Percentiles rank a stretch among this genome's conserved stretches.
Evolutionary conservation across 2,888 invertebrate species (phyloP).

Genomic region (Schrankia costaestrigalis): DNA sequence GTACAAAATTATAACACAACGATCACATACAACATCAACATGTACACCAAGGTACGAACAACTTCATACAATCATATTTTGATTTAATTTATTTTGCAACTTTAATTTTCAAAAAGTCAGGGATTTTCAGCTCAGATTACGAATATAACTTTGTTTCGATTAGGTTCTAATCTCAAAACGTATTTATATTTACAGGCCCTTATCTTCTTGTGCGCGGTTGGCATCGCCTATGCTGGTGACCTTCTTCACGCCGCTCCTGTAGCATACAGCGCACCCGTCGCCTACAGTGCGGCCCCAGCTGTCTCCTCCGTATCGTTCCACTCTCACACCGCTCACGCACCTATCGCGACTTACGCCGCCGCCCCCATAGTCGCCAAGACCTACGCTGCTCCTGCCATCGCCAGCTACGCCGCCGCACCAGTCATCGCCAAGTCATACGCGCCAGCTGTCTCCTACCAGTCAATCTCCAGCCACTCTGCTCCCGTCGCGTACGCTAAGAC

Average conservation of each 20-base stretch:
- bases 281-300: no score
- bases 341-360: conserved; percentile 44
- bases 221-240: conserved; percentile 82
- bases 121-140: background rate
- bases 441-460: conserved; percentile 46
- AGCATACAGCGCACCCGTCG: conserved; percentile 57
- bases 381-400: conserved; percentile 45
- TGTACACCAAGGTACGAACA: conserved; percentile 68
- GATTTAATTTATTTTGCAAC: background rate
- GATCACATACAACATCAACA: conserved; percentile 60
- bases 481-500: conserved; percentile 28
- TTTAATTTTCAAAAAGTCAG: background rate
- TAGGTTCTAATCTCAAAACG: background rate
- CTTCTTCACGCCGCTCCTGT: conserved; percentile 59
- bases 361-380: conserved; percentile 32
- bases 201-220: conserved; percentile 79
- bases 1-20: conserved; percentile 60
- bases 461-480: conserved; percentile 23
- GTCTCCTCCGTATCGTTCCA: no score
- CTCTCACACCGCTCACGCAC: no score
- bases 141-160: background rate
- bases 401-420: conserved; percentile 49
- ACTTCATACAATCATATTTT: conserved; percentile 1
- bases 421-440: conserved; percentile 53
- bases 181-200: conserved; percentile 58